A percentile compares a stretch with the other conserved stretches of the same genome.
phyloP scores from a whole-genome alignment of 2,113 vertebrate genomes.

The Centropus bengalensis region DNA sequence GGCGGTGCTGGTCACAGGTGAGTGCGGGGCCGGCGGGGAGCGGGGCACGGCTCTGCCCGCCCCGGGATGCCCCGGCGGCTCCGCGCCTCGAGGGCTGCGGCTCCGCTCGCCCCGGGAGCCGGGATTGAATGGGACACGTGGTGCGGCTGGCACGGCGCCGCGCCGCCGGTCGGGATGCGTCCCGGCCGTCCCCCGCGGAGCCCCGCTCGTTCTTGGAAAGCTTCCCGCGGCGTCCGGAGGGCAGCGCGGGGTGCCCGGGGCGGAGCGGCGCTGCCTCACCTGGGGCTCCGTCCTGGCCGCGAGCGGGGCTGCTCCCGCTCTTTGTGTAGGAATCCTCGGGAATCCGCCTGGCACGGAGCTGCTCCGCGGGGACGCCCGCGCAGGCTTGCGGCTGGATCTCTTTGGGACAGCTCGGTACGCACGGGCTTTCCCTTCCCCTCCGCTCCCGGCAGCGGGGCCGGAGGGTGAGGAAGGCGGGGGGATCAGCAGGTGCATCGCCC shows the following conservation, averaged over 20 bases:
- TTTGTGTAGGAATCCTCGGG: too few relatives aligned
- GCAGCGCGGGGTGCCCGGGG: too few relatives aligned
- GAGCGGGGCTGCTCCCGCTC: neutral
- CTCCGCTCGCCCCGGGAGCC: too few relatives aligned
- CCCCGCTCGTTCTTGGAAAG: neutral
- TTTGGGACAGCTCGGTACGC: neutral
- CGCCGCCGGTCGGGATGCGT: neutral
- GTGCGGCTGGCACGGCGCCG: neutral
- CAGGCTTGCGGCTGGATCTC: neutral
- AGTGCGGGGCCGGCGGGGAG: too few relatives aligned
- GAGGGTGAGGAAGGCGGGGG: neutral
- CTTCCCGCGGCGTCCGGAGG: too few relatives aligned
- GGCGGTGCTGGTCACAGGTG: slow-evolving; percentile 72
- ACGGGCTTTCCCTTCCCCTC: neutral
- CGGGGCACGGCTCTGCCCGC: too few relatives aligned
- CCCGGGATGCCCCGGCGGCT: too few relatives aligned
- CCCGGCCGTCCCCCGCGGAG: neutral
- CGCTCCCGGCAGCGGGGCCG: too few relatives aligned
- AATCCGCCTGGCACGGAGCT: too few relatives aligned
- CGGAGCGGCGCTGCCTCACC: neutral
- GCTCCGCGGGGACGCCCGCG: neutral
- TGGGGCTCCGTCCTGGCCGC: neutral
- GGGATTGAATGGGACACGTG: neutral
- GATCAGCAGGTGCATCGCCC: neutral
- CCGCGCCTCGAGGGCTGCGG: too few relatives aligned